phyloP scores from a whole-genome alignment of 2,888 invertebrate species.

The Sycophila texana region DNA sequence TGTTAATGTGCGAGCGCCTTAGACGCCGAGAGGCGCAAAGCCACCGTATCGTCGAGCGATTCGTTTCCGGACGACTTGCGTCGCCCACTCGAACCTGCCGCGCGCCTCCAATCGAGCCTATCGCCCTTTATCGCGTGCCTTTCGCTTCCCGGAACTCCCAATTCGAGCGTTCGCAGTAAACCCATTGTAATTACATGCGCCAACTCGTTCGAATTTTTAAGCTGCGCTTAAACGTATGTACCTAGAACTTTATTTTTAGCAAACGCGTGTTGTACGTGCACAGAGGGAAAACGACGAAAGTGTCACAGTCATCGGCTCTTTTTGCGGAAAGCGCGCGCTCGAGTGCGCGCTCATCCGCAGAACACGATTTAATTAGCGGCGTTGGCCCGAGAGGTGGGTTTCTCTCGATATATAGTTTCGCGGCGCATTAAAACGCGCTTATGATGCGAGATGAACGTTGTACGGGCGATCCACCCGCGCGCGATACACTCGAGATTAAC shows the following conservation, averaged over 20 bases:
- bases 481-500: not conserved
- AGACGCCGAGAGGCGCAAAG: conserved; percentile 9
- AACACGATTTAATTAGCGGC: not conserved
- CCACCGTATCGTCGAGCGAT: conserved; percentile 29
- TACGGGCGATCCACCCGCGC: not conserved
- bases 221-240: too few species aligned
- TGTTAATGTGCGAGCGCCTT: conserved; percentile 43
- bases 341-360: not conserved
- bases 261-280: too few species aligned
- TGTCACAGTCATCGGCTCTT: not conserved
- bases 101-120: not conserved
- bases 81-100: conserved; percentile 10
- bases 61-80: conserved; percentile 47
- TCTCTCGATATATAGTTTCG: conserved; percentile 8
- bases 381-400: conserved; percentile 3
- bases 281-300: not conserved
- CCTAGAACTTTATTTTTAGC: too few species aligned
- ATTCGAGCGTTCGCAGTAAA: conserved; percentile 5
- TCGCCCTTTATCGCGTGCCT: not conserved
- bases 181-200: not conserved
- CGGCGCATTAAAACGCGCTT: conserved; percentile 18
- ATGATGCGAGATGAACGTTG: not conserved
- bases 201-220: too few species aligned
- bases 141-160: conserved; percentile 39
- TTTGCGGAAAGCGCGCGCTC: too few species aligned